Conservation (phyloP, 2,888 invertebrate genomes). For the Tachina grossa region DNA sequence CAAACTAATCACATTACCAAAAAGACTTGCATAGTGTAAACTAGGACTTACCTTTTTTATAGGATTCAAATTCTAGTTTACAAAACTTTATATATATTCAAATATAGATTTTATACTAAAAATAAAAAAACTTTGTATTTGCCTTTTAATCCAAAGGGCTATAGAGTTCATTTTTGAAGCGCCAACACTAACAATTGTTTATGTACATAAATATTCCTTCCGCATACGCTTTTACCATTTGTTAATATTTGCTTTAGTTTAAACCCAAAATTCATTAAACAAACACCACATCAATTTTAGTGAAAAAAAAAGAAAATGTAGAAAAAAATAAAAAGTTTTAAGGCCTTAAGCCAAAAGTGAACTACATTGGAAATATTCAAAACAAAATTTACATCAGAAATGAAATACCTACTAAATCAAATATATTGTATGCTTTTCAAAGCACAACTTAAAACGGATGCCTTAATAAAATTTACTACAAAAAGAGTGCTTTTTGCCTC, state of each 20-base stretch:
- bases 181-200: not conserved
- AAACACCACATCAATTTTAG: slow-evolving; percentile 16
- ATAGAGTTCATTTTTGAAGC: slow-evolving; percentile 2
- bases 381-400: not conserved
- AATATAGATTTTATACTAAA: slow-evolving; percentile 26
- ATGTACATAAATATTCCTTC: not conserved
- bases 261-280: slow-evolving; percentile 21
- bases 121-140: slow-evolving; percentile 27
- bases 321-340: slow-evolving; percentile 12
- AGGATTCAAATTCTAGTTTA: not conserved
- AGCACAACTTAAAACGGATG: slow-evolving; percentile 1
- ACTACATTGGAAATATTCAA: slow-evolving; percentile 34
- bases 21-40: too few species aligned
- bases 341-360: slow-evolving; percentile 14
- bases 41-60: not conserved
- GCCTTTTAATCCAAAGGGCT: slow-evolving; percentile 8
- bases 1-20: too few species aligned
- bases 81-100: not conserved
- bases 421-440: not conserved
- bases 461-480: slow-evolving; percentile 2
- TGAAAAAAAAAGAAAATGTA: not conserved
- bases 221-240: not conserved
- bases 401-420: not conserved
- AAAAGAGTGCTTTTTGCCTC: not conserved
- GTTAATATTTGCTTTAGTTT: slow-evolving; percentile 34